A percentile compares a stretch with the other conserved stretches of the same genome.
Evolutionary conservation across 2,797 vertebrate species (phyloP).

Genomic region (Xenopus petersii): DNA sequence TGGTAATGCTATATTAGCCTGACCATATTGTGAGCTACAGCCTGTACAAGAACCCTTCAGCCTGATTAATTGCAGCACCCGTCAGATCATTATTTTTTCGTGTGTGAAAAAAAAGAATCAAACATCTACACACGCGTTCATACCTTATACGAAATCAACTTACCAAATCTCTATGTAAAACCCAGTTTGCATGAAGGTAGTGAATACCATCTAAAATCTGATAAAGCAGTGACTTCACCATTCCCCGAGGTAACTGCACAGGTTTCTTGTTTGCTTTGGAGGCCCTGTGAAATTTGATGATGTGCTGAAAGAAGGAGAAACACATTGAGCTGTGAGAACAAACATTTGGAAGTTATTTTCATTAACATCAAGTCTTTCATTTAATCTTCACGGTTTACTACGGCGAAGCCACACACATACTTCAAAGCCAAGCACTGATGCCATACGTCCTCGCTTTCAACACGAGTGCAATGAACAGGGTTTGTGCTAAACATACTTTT

Average conservation of each 20-base stretch:
- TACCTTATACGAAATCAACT: constrained; percentile 59
- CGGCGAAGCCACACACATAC: no score
- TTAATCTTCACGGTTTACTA: constrained; percentile 1
- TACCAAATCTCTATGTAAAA: constrained; percentile 98
- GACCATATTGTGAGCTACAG: no score
- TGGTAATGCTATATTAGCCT: no score
- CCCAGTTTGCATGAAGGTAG: constrained; percentile 99
- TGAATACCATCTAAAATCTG: constrained; percentile 99
- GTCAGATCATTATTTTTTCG: no score
- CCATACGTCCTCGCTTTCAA: no score
- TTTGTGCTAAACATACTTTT: no score
- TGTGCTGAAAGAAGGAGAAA: constrained; percentile 80
- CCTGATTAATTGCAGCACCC: no score
- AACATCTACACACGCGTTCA: no score
- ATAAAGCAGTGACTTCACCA: constrained; percentile 99
- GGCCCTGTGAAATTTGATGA: constrained; percentile 99
- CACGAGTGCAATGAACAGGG: no score
- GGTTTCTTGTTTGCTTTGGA: constrained; percentile 99
- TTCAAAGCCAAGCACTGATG: no score
- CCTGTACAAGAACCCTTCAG: no score
- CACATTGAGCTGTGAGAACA: constrained; percentile 30
- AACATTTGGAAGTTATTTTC: constrained; percentile 21
- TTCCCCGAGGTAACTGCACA: constrained; percentile 97
- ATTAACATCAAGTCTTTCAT: neutral
- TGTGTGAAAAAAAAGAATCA: no score